These are phyloP conservation scores for Neogobius melanostomus DNA, from an alignment of 2,113 vertebrate genomes.

Conservation along the genomic window DNA sequence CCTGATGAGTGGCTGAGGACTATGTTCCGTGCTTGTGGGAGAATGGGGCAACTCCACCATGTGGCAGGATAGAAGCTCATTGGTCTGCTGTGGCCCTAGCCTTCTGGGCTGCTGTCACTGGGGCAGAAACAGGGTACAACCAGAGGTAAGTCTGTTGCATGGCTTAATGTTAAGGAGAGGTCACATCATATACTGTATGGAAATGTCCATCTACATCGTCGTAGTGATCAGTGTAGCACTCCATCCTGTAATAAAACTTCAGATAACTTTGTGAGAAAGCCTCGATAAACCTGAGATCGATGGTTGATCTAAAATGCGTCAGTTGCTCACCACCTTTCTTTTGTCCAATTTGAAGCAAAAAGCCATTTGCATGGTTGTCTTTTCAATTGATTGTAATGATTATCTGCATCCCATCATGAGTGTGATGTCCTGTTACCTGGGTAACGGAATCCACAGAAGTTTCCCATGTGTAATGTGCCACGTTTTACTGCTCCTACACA, in stretches of 20 bases:
- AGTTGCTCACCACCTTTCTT: conserved; percentile 9
- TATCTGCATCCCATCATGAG: not conserved
- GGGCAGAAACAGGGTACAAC: conserved; percentile 71
- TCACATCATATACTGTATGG: not conserved
- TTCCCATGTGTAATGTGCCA: conserved; percentile 27
- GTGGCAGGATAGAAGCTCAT: conserved; percentile 69
- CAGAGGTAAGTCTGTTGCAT: conserved; percentile 67
- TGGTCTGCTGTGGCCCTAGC: conserved; percentile 72
- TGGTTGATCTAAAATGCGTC: no score
- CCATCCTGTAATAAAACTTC: no score
- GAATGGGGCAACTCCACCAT: conserved; percentile 69
- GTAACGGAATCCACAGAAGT: conserved; percentile 27
- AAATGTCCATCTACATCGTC: not conserved
- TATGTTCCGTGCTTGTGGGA: conserved; percentile 40
- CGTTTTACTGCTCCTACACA: conserved; percentile 10
- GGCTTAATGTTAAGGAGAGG: not conserved
- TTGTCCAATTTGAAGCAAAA: not conserved
- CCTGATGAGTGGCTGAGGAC: conserved; percentile 23
- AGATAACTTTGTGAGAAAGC: no score
- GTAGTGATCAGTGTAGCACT: no score
- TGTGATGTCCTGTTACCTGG: conserved; percentile 29
- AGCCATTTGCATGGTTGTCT: not conserved
- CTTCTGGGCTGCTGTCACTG: conserved; percentile 72
- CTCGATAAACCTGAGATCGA: no score
- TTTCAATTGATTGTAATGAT: conserved; percentile 26